phyloP scores from a whole-genome alignment of 1,140 invertebrate species.

The Drosophila orena region DNA sequence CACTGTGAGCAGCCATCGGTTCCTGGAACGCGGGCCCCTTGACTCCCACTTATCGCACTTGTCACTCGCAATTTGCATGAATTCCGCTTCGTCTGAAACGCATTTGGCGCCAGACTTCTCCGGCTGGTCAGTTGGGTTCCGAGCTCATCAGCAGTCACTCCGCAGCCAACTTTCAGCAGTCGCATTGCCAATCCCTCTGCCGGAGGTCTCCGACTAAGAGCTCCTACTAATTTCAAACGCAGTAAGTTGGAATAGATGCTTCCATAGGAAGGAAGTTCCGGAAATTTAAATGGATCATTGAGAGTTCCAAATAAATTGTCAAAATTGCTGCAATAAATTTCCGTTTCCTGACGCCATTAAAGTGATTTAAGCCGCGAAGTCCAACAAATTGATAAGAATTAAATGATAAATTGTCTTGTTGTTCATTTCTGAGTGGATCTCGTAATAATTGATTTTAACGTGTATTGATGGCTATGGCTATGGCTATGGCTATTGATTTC shows the following conservation, averaged over 20 bases:
- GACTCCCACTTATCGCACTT: slow-evolving; percentile 73
- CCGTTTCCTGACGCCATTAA: background rate
- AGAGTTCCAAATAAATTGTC: background rate
- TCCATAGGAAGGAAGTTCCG: no score
- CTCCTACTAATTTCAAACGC: background rate
- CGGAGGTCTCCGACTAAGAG: background rate
- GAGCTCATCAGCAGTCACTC: slow-evolving; percentile 29
- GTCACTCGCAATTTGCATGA: slow-evolving; percentile 52
- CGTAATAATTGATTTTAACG: slow-evolving; percentile 9
- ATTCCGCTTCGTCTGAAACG: slow-evolving; percentile 53
- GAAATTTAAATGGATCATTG: background rate
- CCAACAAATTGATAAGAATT: slow-evolving; percentile 1
- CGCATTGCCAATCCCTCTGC: slow-evolving; percentile 3
- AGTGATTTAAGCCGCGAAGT: background rate
- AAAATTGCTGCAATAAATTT: no score
- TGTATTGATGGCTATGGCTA: background rate
- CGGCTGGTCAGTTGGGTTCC: slow-evolving; percentile 30
- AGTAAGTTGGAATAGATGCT: slow-evolving; percentile 5
- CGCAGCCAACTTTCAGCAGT: slow-evolving; percentile 12
- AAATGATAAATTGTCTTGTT: slow-evolving; percentile 16
- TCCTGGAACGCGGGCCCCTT: slow-evolving; percentile 53
- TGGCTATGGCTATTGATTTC: slow-evolving; percentile 9
- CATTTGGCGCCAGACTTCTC: slow-evolving; percentile 50
- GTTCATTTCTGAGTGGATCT: slow-evolving; percentile 1
- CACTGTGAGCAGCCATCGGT: slow-evolving; percentile 31